Conservation (phyloP, 2,888 invertebrate species). For the Drosophila pseudotalamancana region DNA sequence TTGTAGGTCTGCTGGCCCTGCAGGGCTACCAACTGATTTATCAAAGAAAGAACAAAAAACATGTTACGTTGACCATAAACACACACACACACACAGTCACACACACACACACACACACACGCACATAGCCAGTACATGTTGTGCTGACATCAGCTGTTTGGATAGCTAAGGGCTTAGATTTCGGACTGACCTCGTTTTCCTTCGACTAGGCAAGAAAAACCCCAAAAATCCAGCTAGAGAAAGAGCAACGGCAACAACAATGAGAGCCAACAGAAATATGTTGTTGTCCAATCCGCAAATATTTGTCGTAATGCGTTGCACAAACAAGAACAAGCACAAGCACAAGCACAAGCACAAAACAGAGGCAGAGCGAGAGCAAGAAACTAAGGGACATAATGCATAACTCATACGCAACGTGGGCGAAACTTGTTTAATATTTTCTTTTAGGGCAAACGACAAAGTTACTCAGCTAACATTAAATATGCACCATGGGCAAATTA, state of each 20-base stretch:
- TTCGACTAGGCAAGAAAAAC: constrained; percentile 44
- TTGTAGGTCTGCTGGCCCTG: constrained; percentile 42
- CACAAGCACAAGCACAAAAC: constrained; percentile 51
- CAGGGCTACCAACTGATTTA: constrained; percentile 44
- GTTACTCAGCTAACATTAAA: constrained; percentile 45
- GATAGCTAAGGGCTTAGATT: constrained; percentile 69
- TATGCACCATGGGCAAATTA: constrained; percentile 35
- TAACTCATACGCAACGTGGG: constrained; percentile 57
- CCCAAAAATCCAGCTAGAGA: constrained; percentile 27
- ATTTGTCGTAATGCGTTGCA: constrained; percentile 68
- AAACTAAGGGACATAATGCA: constrained; percentile 46
- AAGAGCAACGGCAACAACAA: constrained; percentile 19
- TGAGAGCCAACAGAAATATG: constrained; percentile 56
- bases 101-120: constrained; percentile 6
- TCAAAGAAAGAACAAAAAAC: constrained; percentile 43
- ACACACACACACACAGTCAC: constrained; percentile 5
- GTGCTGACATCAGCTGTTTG: constrained; percentile 74
- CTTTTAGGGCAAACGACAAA: constrained; percentile 36
- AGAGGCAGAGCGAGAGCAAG: constrained; percentile 24
- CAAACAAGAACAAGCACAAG: constrained; percentile 65
- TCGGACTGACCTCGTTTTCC: constrained; percentile 63
- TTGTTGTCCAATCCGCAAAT: constrained; percentile 72
- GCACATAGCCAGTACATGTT: constrained; percentile 22
- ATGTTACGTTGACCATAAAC: constrained; percentile 37
- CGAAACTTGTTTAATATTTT: constrained; percentile 49